Conservation (phyloP, 2,888 invertebrate genomes). For the Apodemia hepburni region DNA sequence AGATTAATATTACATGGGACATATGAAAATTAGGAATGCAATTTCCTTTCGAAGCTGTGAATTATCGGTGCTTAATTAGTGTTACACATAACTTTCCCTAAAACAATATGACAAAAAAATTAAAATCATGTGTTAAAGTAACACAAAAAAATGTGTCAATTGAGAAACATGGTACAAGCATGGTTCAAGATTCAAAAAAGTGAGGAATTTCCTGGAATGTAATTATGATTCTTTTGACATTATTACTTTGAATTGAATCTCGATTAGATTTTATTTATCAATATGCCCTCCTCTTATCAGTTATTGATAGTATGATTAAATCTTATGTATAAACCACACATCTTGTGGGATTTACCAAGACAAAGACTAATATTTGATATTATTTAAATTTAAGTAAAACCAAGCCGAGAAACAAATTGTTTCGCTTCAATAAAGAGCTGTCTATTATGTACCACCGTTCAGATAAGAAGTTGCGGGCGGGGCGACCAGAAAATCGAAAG, state of each 20-base stretch:
- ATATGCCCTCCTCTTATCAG: constrained; percentile 6
- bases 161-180: neutral
- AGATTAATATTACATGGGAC: too few species aligned
- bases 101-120: too few species aligned
- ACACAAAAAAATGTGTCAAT: too few species aligned
- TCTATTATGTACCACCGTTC: constrained; percentile 52
- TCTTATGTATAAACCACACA: constrained; percentile 20
- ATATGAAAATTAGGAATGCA: too few species aligned
- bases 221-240: neutral
- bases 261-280: constrained; percentile 3
- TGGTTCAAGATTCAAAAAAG: neutral
- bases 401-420: constrained; percentile 57
- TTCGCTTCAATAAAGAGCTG: constrained; percentile 57
- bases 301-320: neutral
- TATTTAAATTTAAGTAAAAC: constrained; percentile 34
- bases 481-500: constrained; percentile 50
- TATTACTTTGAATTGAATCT: neutral
- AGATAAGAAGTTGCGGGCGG: constrained; percentile 65
- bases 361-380: constrained; percentile 25
- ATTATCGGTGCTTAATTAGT: too few species aligned
- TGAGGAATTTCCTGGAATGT: neutral
- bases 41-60: too few species aligned
- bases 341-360: constrained; percentile 23
- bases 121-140: too few species aligned
- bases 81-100: too few species aligned